Conservation (phyloP, 2,888 invertebrate species). For the Trilocha varians region DNA sequence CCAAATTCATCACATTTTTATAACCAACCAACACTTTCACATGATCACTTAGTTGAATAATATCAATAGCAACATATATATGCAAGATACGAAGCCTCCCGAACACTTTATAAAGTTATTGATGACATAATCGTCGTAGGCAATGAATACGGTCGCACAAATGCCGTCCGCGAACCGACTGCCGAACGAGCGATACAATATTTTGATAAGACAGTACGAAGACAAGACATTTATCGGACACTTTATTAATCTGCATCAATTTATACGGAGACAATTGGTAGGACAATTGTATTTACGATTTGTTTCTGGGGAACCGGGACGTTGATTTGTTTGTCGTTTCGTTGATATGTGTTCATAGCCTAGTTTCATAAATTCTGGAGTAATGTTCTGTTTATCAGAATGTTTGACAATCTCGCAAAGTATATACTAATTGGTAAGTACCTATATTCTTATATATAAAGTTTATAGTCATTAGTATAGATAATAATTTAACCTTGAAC, state of each 20-base stretch:
- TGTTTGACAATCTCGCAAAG: too few relatives aligned
- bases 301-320: constrained; percentile 1
- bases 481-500: too few relatives aligned
- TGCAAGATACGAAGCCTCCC: constrained; percentile 4
- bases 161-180: constrained; percentile 44
- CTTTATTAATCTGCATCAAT: constrained; percentile 68
- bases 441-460: too few relatives aligned
- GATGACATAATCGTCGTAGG: constrained; percentile 19
- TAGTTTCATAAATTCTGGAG: too few relatives aligned
- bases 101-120: constrained; percentile 14
- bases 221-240: constrained; percentile 52
- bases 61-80: not conserved
- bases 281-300: constrained; percentile 7
- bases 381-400: too few relatives aligned
- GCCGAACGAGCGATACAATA: constrained; percentile 48
- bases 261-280: constrained; percentile 58
- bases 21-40: not conserved
- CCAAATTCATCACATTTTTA: constrained; percentile 46
- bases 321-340: constrained; percentile 2
- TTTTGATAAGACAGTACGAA: constrained; percentile 47
- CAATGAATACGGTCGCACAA: constrained; percentile 34
- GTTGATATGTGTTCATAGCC: too few relatives aligned
- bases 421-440: too few relatives aligned
- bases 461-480: too few relatives aligned
- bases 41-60: not conserved